phyloP scores from a whole-genome alignment of 2,888 invertebrate species.

The Volucella bombylans region DNA sequence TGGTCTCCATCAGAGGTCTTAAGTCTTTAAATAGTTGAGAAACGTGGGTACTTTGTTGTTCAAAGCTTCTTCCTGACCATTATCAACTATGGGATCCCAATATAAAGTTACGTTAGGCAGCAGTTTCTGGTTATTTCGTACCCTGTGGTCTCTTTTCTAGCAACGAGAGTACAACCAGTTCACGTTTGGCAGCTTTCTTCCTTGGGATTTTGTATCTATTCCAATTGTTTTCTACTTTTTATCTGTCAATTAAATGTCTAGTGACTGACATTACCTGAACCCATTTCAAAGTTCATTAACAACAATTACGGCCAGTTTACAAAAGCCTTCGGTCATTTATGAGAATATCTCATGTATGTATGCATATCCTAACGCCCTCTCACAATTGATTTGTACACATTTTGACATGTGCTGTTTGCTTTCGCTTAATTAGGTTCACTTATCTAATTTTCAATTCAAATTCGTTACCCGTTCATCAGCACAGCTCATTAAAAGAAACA shows the following conservation, averaged over 20 bases:
- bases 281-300: slow-evolving; percentile 42
- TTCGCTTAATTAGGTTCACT: slow-evolving; percentile 43
- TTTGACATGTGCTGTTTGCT: slow-evolving; percentile 55
- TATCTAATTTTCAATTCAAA: slow-evolving; percentile 52
- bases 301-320: slow-evolving; percentile 24
- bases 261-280: background rate
- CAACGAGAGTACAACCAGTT: too few species aligned
- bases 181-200: too few species aligned
- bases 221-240: background rate
- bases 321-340: background rate
- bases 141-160: too few species aligned
- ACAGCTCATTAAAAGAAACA: slow-evolving; percentile 21
- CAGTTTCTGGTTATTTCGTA: too few species aligned
- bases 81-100: too few species aligned
- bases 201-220: too few species aligned
- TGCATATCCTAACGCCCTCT: slow-evolving; percentile 4
- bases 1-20: too few species aligned
- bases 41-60: too few species aligned
- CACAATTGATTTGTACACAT: slow-evolving; percentile 39
- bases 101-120: too few species aligned
- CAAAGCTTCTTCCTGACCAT: too few species aligned
- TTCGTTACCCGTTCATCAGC: slow-evolving; percentile 54
- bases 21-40: too few species aligned
- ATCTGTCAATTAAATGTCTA: background rate
- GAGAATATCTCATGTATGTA: too few species aligned